A percentile compares a stretch with the other conserved stretches of the same genome.
Conservation (phyloP, 2,888 invertebrate species). For the Iphiclides podalirius region DNA sequence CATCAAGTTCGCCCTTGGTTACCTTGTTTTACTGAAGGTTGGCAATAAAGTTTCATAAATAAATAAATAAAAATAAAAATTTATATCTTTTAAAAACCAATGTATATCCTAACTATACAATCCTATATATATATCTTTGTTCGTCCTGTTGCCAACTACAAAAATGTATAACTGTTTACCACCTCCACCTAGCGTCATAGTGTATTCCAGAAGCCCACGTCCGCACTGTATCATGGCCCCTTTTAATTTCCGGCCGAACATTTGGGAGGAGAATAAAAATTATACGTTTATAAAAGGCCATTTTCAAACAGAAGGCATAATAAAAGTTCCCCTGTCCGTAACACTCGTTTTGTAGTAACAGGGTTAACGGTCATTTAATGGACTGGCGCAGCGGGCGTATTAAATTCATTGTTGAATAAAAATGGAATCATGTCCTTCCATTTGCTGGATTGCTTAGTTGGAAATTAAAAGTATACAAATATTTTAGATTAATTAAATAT, state of each 20-base stretch:
- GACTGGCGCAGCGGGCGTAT: slow-evolving; percentile 11
- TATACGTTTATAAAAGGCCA: slow-evolving; percentile 23
- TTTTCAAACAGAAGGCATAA: slow-evolving; percentile 22
- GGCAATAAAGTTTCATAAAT: too few species aligned
- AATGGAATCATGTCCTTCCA: slow-evolving; percentile 6
- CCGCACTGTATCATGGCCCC: slow-evolving; percentile 3
- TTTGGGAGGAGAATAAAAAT: slow-evolving; percentile 22
- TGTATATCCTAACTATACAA: too few species aligned
- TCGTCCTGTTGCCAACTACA: too few species aligned
- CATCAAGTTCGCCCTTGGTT: too few species aligned
- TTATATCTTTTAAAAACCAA: too few species aligned
- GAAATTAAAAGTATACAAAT: not conserved
- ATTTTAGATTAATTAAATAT: too few species aligned
- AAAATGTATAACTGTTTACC: too few species aligned
- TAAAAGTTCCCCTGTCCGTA: slow-evolving; percentile 20
- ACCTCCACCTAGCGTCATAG: too few species aligned
- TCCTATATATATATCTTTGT: too few species aligned
- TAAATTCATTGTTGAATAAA: slow-evolving; percentile 17
- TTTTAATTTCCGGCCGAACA: slow-evolving; percentile 23
- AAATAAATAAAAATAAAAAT: too few species aligned
- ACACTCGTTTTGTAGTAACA: slow-evolving; percentile 14
- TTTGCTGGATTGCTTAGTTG: not conserved
- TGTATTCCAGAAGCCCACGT: not conserved
- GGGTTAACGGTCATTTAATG: slow-evolving; percentile 20
- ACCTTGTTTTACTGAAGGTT: too few species aligned